Evolutionary conservation across 2,113 vertebrate species (phyloP), one percentile per base, ranked within the genome.

Genomic region (Odontophorus gujanensis): DNA sequence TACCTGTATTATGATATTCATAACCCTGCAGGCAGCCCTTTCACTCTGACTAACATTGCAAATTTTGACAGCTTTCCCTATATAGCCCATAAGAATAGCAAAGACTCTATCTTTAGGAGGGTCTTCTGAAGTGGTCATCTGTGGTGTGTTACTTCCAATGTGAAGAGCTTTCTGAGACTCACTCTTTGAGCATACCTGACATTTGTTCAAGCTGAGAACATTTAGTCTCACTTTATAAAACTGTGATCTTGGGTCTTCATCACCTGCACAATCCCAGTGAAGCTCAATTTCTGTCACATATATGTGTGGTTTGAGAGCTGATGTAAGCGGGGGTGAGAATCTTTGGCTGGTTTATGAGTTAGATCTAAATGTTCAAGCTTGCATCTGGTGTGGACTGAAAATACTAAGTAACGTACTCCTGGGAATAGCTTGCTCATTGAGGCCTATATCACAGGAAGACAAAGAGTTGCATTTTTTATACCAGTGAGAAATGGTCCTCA

Each of bases 11-110:
- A 81, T 28, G 38, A 42, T 38, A 38, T 61, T 89, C 81, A 79
- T 92, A 95, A 75, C 62, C 38, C 74, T 72, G 43, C 62, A 93
- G 81, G 45, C 68, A 81, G 25, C 45, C 71, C 85, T 67, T 89
- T 82, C 81, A 87, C 34, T 65, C 75, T 90, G 66, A 34, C 76
- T 73, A 73, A 45, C 10, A 24, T 13, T 2, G 11, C 71, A 89
- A 75, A 61, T 91, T 84, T 82, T 72, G 36, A 79, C 21, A 68
- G 9, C 22, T 68, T 68, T 71, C 81, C 75, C 68, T 32, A n/a
- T 67, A 55, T 20, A 85, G 40, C 40, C 40, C 53, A 16, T 62
- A 87, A 40, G 0, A 30, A 84, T 45, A 86, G 24, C 25, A 90
- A 95, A 89, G 51, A 85, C n/a, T 58, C 58, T 18, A 47, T 32